A percentile compares a stretch with the other conserved stretches of the same genome.
phyloP scores from a whole-genome alignment of 2,797 vertebrate species.

The Hyperoplus lanceolatus region DNA sequence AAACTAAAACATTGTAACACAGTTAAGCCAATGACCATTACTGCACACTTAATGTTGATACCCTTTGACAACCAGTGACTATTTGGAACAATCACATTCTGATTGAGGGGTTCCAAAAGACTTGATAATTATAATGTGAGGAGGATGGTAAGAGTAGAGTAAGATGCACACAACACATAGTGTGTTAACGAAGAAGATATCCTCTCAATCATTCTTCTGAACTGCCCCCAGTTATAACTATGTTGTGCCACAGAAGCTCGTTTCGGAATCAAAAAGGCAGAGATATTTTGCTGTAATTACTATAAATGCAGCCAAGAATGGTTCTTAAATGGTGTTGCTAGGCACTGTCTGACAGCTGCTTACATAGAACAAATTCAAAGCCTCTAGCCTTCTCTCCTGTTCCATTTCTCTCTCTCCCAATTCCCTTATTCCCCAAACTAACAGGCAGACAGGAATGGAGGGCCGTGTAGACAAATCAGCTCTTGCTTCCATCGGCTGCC shows the following conservation, averaged over 20 bases:
- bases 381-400: slow-evolving; percentile 51
- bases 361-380: slow-evolving; percentile 72
- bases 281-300: slow-evolving; percentile 69
- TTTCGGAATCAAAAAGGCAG: slow-evolving; percentile 45
- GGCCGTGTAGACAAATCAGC: slow-evolving; percentile 76
- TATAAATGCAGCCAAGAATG: slow-evolving; percentile 65
- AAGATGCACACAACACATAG: slow-evolving; percentile 38
- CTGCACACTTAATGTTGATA: background rate
- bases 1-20: background rate
- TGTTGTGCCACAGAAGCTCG: slow-evolving; percentile 47
- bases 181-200: slow-evolving; percentile 41
- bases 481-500: slow-evolving; percentile 62
- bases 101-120: slow-evolving; percentile 7
- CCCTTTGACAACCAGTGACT: background rate
- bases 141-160: background rate
- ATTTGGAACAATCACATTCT: background rate
- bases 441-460: slow-evolving; percentile 70
- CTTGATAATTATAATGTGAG: slow-evolving; percentile 16
- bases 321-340: slow-evolving; percentile 68
- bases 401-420: slow-evolving; percentile 48
- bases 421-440: slow-evolving; percentile 67
- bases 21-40: background rate
- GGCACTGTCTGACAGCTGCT: slow-evolving; percentile 66
- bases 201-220: slow-evolving; percentile 32
- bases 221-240: slow-evolving; percentile 49